phyloP scores from a whole-genome alignment of 2,797 vertebrate genomes.

The Thalassophryne amazonica region DNA sequence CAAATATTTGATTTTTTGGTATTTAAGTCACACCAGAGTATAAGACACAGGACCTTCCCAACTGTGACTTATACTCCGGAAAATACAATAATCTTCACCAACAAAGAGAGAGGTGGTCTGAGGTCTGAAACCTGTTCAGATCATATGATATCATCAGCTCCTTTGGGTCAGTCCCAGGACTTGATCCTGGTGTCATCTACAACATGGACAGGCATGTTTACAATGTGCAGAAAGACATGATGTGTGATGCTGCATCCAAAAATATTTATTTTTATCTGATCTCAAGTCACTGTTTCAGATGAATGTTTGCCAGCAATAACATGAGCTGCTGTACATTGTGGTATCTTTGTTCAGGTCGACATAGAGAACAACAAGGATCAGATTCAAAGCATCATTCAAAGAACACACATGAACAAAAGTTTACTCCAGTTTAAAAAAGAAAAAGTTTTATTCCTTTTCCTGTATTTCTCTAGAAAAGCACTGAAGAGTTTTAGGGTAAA shows the following conservation, averaged over 20 bases:
- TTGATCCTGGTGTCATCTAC: neutral
- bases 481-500: neutral
- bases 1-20: too few relatives aligned
- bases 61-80: too few relatives aligned
- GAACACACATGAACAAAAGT: constrained; percentile 19
- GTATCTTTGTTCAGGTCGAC: constrained; percentile 37
- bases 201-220: neutral
- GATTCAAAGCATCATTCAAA: constrained; percentile 28
- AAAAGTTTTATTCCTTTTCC: neutral
- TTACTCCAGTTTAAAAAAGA: constrained; percentile 10
- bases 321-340: constrained; percentile 12
- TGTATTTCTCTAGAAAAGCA: neutral
- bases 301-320: neutral
- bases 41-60: too few relatives aligned
- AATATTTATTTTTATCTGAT: neutral
- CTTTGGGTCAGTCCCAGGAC: too few relatives aligned
- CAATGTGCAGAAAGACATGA: constrained; percentile 33
- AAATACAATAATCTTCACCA: too few relatives aligned
- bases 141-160: too few relatives aligned
- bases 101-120: too few relatives aligned
- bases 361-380: constrained; percentile 9
- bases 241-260: neutral
- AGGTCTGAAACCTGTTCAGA: too few relatives aligned
- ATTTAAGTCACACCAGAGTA: too few relatives aligned
- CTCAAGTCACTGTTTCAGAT: neutral